phyloP scores from a whole-genome alignment of 1,140 invertebrate genomes.

The Zaprionus kolodkinae region DNA sequence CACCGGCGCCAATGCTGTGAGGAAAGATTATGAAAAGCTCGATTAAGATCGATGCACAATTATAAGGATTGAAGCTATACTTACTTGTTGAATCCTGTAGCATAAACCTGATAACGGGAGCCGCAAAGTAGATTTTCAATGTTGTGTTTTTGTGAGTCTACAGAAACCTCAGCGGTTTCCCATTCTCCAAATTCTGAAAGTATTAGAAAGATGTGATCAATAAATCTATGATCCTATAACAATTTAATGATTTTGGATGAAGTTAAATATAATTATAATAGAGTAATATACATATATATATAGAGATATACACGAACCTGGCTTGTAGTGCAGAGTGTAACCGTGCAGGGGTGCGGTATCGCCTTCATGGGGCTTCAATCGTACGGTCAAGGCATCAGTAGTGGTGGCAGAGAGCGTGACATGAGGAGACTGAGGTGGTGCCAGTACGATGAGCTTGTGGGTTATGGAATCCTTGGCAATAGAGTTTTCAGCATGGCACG shows the following conservation, averaged over 20 bases:
- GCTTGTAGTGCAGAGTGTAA: conserved; percentile 96
- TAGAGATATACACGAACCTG: conserved; percentile 79
- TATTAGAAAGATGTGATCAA: no score
- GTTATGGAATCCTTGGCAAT: conserved; percentile 96
- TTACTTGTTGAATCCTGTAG: conserved; percentile 95
- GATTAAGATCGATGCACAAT: not conserved
- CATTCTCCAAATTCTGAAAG: conserved; percentile 93
- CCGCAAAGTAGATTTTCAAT: conserved; percentile 95
- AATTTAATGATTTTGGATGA: no score
- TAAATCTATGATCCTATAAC: no score
- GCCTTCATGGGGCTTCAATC: conserved; percentile 90
- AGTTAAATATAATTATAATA: no score
- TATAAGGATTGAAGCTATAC: not conserved
- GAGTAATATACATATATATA: no score
- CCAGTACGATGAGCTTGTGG: conserved; percentile 94
- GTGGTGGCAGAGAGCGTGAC: conserved; percentile 92
- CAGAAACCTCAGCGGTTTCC: conserved; percentile 91
- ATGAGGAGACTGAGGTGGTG: conserved; percentile 93
- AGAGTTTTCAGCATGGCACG: conserved; percentile 96
- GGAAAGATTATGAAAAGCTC: not conserved
- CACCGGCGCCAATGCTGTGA: conserved; percentile 93
- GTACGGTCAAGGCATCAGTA: conserved; percentile 92
- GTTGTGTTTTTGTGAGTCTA: conserved; percentile 92
- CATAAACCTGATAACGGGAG: conserved; percentile 95
- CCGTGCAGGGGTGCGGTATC: conserved; percentile 92